Evolutionary conservation across 1,140 invertebrate genomes (phyloP).

Genomic region (Procambarus clarkii): DNA sequence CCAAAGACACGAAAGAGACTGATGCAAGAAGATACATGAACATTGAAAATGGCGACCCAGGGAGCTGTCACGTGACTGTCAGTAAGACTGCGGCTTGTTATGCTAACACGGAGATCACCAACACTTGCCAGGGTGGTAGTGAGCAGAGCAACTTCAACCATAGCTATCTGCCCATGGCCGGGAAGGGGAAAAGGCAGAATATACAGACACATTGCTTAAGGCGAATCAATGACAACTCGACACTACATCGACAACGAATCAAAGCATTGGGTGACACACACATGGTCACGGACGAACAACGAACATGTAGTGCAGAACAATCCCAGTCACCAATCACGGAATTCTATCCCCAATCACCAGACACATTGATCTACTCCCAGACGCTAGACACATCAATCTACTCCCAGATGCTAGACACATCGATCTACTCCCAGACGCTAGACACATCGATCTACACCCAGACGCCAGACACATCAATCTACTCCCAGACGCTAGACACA

Average conservation of each 20-base stretch:
- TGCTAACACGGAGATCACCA: neutral
- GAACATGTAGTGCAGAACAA: too few species aligned
- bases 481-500: too few species aligned
- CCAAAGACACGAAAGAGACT: neutral
- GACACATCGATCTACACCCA: too few species aligned
- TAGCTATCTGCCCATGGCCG: neutral
- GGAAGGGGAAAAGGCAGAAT: neutral
- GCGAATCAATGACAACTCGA: neutral
- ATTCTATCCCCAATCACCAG: too few species aligned
- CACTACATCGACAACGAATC: neutral
- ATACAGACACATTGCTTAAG: neutral
- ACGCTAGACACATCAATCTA: too few species aligned
- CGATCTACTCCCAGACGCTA: too few species aligned
- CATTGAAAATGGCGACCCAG: neutral
- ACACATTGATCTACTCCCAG: too few species aligned
- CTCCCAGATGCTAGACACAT: too few species aligned
- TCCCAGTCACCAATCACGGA: too few species aligned
- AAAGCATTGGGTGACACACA: neutral
- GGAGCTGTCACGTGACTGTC: neutral
- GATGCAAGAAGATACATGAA: neutral
- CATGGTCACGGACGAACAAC: neutral
- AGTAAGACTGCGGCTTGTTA: neutral
- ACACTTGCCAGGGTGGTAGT: neutral
- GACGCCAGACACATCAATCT: too few species aligned
- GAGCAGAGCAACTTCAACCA: neutral